Base-by-base conservation (phyloP, 2,113 vertebrate genomes). In the Sander vitreus region DNA sequence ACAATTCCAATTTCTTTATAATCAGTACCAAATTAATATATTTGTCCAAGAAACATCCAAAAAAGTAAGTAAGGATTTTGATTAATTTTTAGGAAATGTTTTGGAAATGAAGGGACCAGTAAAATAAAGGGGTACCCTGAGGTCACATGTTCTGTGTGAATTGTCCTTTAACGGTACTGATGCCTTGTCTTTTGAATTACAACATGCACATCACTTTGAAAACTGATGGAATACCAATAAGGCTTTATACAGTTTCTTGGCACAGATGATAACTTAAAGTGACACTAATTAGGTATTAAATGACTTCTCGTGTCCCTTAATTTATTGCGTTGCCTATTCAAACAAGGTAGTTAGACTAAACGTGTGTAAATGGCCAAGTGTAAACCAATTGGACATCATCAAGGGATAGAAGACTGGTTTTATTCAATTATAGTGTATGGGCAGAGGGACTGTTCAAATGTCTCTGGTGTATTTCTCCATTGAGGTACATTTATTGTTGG, bases 371-470 rank as follows among this genome's bases (percentile, higher is more conserved):
- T 14, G 54, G 5, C 8, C 50, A 53, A 62, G 45, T 76, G 43
- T 67, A 77, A 78, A 69, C 54, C 45, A 39, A 78, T 51, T 69
- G 15, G 54, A 68, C 43, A 50, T 36, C 45, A 51, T 33, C 45
- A 19, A 51, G 45, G 13, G 55, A 53, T 18, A 53, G 6, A 30
- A 70, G 25, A 53, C 6, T 16, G 15, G 6, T 62, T 59, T 21
- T 43, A 27, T 78, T 53, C 57, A 62, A 51, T 60, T 6, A 51
- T 1, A 51, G 15, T 43, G 39, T 43, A 43, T 11, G 11, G n/a
- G 10, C 43, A 48, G 43, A 59, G 69, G 39, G 11, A 30, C 11
- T 21, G 6, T 59, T 47, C 21, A 39, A 36, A 69, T 23, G 10
- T 50, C 45, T 33, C 13, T 36, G 43, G 45, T 58, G 48, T 14